Conservation (phyloP, 2,888 invertebrate species). For the Parapristionchus giblindavisi region DNA sequence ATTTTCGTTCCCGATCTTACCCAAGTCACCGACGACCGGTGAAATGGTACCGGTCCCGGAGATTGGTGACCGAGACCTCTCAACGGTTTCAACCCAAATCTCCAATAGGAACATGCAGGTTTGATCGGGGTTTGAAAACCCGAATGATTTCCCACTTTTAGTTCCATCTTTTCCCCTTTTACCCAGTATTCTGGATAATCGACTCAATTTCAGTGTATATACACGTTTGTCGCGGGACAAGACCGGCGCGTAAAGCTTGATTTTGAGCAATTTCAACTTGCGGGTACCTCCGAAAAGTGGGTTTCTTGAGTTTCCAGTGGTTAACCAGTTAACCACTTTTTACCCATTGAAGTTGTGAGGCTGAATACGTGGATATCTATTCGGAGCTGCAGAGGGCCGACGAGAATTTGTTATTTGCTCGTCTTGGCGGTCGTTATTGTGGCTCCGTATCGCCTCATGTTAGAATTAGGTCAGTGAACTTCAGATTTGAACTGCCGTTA, state of each 20-base stretch:
- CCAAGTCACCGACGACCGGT: conserved; percentile 44
- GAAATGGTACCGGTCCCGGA: neutral
- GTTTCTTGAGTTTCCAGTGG: conserved; percentile 9
- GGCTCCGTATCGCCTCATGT: conserved; percentile 72
- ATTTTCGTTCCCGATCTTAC: conserved; percentile 63
- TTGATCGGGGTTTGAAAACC: neutral
- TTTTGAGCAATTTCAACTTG: conserved; percentile 71
- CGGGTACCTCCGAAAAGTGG: conserved; percentile 72
- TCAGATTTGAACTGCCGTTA: too few relatives aligned
- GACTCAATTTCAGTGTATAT: conserved; percentile 69
- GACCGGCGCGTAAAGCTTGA: conserved; percentile 71
- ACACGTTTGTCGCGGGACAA: conserved; percentile 72
- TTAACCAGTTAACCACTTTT: neutral
- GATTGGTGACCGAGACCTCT: conserved; percentile 29
- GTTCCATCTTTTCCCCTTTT: neutral
- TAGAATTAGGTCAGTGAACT: conserved; percentile 56
- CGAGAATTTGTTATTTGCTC: conserved; percentile 70
- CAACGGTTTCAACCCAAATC: conserved; percentile 10
- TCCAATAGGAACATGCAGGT: conserved; percentile 47
- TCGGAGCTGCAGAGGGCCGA: conserved; percentile 70
- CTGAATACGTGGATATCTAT: conserved; percentile 73
- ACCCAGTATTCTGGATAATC: neutral
- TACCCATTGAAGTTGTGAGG: conserved; percentile 70
- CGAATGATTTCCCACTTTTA: neutral
- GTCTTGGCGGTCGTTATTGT: conserved; percentile 72